phyloP scores from a whole-genome alignment of 1,140 invertebrate species.

The Bathynomus jamesi region DNA sequence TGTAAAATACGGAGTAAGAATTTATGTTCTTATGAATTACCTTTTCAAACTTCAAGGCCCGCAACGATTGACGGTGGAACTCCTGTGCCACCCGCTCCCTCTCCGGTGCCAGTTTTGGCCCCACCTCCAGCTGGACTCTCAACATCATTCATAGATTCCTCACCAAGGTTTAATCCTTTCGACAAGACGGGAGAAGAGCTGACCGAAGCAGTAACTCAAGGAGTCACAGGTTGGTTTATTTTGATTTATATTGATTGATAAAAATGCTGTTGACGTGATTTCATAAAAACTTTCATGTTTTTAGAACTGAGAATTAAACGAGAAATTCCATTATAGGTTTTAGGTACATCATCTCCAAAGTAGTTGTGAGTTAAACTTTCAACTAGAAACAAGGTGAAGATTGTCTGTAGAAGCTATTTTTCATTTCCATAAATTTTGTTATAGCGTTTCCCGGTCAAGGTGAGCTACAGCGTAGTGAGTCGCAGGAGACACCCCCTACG shows the following conservation, averaged over 20 bases:
- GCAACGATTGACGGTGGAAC: slow-evolving; percentile 23
- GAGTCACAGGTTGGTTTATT: background rate
- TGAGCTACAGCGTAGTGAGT: slow-evolving; percentile 50
- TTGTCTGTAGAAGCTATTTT: too few species aligned
- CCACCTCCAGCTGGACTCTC: slow-evolving; percentile 48
- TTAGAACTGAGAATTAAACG: too few species aligned
- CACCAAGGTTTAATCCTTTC: slow-evolving; percentile 67
- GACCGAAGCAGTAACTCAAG: slow-evolving; percentile 31
- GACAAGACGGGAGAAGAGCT: slow-evolving; percentile 56
- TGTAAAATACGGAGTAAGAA: background rate
- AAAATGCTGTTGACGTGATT: too few species aligned
- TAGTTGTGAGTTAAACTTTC: too few species aligned
- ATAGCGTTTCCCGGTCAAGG: slow-evolving; percentile 2
- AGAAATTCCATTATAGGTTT: too few species aligned
- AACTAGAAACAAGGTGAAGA: too few species aligned
- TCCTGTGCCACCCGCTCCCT: slow-evolving; percentile 19
- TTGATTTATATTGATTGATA: background rate
- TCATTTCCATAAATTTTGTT: background rate
- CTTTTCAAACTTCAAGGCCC: too few species aligned
- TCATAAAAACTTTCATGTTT: too few species aligned
- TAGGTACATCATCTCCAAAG: too few species aligned
- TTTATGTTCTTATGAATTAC: background rate
- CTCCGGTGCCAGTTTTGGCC: slow-evolving; percentile 55
- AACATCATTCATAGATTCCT: slow-evolving; percentile 45
- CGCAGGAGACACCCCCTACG: slow-evolving; percentile 73